Evolutionary conservation across 2,888 invertebrate species (phyloP).

Genomic region (Parnassius orleans): DNA sequence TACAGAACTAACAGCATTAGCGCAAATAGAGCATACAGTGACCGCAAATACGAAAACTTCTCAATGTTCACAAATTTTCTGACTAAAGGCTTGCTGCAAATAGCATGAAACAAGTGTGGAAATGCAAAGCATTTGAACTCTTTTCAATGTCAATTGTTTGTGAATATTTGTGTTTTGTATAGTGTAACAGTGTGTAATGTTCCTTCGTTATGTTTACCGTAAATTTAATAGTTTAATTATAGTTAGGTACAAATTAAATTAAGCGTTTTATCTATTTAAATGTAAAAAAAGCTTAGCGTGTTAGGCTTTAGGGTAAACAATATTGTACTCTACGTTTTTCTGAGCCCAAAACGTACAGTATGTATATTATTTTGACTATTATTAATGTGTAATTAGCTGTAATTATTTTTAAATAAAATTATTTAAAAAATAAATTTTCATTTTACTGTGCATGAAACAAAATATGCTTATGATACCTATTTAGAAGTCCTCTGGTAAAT

Average conservation of each 20-base stretch:
- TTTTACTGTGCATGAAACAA: too few species aligned
- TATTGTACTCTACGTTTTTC: conserved; percentile 66
- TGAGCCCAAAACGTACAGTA: conserved; percentile 75
- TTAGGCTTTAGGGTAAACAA: conserved; percentile 31
- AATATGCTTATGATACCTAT: too few species aligned
- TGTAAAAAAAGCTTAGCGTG: conserved; percentile 34
- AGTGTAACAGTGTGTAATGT: conserved; percentile 54
- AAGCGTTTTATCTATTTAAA: not conserved
- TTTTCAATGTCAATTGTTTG: conserved; percentile 45
- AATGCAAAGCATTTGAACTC: conserved; percentile 64
- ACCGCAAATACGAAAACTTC: conserved; percentile 72
- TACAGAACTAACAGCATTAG: conserved; percentile 69
- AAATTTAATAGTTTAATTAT: conserved; percentile 33
- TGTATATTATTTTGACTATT: conserved; percentile 33
- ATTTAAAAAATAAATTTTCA: not conserved
- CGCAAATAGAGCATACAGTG: conserved; percentile 69
- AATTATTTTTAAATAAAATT: conserved; percentile 21
- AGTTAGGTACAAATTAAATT: conserved; percentile 7
- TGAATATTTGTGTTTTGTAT: conserved; percentile 39
- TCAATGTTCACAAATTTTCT: conserved; percentile 80
- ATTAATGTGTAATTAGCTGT: conserved; percentile 8
- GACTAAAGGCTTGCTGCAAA: conserved; percentile 76
- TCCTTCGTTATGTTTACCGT: conserved; percentile 43
- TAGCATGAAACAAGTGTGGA: conserved; percentile 68
- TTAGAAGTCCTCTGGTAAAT: too few species aligned